Percentiles rank a stretch among this genome's conserved stretches.
These are phyloP conservation scores for Hofmannophila pseudospretella DNA, from an alignment of 2,888 invertebrate species.

Conservation along the genomic window DNA sequence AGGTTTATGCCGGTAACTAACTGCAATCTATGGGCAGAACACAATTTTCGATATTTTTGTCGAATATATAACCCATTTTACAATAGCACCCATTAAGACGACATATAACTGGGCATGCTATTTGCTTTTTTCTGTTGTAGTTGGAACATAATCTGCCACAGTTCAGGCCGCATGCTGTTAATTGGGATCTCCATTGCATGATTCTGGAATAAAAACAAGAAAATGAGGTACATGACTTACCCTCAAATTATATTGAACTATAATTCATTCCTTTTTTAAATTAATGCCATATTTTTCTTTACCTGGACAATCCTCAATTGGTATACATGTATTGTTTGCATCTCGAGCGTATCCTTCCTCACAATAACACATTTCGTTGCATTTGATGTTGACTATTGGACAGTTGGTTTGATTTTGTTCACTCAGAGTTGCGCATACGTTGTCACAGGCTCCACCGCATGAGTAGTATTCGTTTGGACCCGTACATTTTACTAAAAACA, in stretches of 20 bases:
- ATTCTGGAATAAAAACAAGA: background rate
- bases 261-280: too few relatives aligned
- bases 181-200: constrained; percentile 17
- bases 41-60: constrained; percentile 21
- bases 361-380: constrained; percentile 40
- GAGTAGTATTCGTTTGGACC: constrained; percentile 32
- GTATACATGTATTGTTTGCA: constrained; percentile 20
- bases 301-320: constrained; percentile 8
- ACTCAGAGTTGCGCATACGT: constrained; percentile 33
- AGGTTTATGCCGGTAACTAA: constrained; percentile 18
- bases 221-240: too few relatives aligned
- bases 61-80: constrained; percentile 18
- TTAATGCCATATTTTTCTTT: too few relatives aligned
- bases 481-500: constrained; percentile 24
- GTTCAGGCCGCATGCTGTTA: constrained; percentile 21
- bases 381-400: constrained; percentile 32
- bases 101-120: constrained; percentile 18
- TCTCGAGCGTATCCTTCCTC: constrained; percentile 36
- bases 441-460: constrained; percentile 43
- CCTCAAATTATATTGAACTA: too few relatives aligned
- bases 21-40: constrained; percentile 21
- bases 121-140: constrained; percentile 8
- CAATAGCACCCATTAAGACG: constrained; percentile 26
- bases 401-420: constrained; percentile 34
- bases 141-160: constrained; percentile 23